Evolutionary conservation across 1,140 invertebrate species (phyloP).

Genomic region (Mylabris phalerata): DNA sequence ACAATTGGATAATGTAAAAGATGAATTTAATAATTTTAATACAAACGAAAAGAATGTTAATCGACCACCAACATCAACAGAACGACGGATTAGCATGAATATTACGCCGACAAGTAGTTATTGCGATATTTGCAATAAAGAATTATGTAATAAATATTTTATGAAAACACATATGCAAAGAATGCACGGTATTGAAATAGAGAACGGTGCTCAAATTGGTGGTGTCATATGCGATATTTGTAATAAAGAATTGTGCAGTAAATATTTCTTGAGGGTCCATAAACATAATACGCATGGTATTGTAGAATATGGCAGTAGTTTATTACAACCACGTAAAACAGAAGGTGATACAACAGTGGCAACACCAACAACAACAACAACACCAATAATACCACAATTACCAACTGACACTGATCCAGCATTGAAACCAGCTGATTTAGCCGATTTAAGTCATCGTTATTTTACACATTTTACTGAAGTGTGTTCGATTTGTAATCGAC

Average conservation of each 20-base stretch:
- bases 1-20: conserved; percentile 22
- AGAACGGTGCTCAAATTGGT: conserved; percentile 82
- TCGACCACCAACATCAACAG: conserved; percentile 26
- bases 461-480: conserved; percentile 69
- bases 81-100: conserved; percentile 34
- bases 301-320: conserved; percentile 56
- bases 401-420: conserved; percentile 44
- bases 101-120: conserved; percentile 74
- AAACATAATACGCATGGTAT: conserved; percentile 98
- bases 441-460: conserved; percentile 55
- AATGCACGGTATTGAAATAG: conserved; percentile 97
- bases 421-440: conserved; percentile 47
- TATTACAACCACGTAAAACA: conserved; percentile 47
- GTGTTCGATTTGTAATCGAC: conserved; percentile 78
- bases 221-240: conserved; percentile 95
- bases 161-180: conserved; percentile 99
- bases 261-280: conserved; percentile 94
- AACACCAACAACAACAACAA: conserved; percentile 35
- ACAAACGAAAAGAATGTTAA: conserved; percentile 14
- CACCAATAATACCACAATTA: not conserved
- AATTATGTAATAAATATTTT: conserved; percentile 99
- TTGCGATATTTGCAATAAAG: conserved; percentile 99
- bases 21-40: conserved; percentile 24
- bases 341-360: conserved; percentile 36
- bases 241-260: conserved; percentile 95